These are phyloP conservation scores for Arrhopalites spinosus DNA, from an alignment of 2,888 invertebrate species.

Conservation along the genomic window DNA sequence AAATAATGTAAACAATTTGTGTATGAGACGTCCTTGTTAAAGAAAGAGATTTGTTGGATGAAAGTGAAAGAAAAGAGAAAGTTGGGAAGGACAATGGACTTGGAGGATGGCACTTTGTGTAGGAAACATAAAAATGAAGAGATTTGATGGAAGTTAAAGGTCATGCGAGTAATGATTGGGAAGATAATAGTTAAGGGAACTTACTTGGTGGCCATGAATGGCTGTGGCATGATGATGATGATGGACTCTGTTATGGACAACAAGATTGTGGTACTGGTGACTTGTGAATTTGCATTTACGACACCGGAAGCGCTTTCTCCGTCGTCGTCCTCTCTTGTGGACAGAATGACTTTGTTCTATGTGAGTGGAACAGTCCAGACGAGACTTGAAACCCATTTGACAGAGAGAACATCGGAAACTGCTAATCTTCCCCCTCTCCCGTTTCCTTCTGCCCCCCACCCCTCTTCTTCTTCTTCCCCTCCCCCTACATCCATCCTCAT, in stretches of 20 bases:
- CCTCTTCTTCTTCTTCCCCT: not conserved
- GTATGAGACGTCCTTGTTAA: not conserved
- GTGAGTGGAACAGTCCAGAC: slow-evolving; percentile 48
- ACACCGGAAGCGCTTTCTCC: slow-evolving; percentile 48
- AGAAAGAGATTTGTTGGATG: not conserved
- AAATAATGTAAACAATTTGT: not conserved
- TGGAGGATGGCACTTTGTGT: no score
- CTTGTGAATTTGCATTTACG: slow-evolving; percentile 54
- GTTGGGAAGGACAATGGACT: no score
- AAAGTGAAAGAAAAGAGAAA: not conserved
- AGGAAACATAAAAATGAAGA: no score
- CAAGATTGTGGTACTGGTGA: slow-evolving; percentile 50
- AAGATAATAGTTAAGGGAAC: not conserved
- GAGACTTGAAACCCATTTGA: slow-evolving; percentile 46
- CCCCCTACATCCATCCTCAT: not conserved
- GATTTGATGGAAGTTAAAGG: no score
- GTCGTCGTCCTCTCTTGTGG: not conserved
- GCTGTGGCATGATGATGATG: slow-evolving; percentile 40
- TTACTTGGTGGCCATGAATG: slow-evolving; percentile 36
- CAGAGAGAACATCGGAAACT: slow-evolving; percentile 52
- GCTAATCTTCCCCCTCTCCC: slow-evolving; percentile 23
- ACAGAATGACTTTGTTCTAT: slow-evolving; percentile 44
- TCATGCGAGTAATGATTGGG: not conserved
- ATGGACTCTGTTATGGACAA: slow-evolving; percentile 54
- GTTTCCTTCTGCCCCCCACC: not conserved